Evolutionary conservation across 92 coral and sea anemone genomes (phyloP), one percentile per base, ranked within the genome.

Genomic region (Phymanthus crucifer): DNA sequence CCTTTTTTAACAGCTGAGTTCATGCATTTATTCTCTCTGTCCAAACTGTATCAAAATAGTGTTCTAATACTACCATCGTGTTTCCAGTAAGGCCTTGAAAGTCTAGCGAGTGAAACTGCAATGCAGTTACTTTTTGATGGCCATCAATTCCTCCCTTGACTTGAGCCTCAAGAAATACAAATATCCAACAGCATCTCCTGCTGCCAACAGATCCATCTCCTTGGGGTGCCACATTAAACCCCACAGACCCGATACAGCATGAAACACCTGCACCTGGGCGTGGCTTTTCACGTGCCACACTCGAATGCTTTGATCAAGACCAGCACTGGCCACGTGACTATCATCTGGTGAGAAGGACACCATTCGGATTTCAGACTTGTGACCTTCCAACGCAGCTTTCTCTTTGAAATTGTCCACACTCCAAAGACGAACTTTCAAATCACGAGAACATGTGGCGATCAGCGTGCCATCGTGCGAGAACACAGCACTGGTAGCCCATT

Each of bases 141-240:
- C 68, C 29, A n/a, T 24, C 32, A 8, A 61, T n/a, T 61, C 35
- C 26, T 23, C 2, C 67, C 88, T 80, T 32, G 43, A 32, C 34
- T 83, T 76, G 29, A 87, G 71, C 27, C 72, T 78, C 57, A 87
- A 37, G 82, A 87, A 83, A 74, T 87, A 87, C 75, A 87, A 73
- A 65, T 87, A 83, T 0, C 91, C 91, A 27, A 87, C 87, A 32
- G 91, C 91, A 35, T 87, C 91, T 35, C 91, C 91, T 52, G 91
- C 88, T 0, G 88, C 76, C 31, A 87, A 45, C 38, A 87, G 40
- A 71, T 87, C 85, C 27, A 9, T 35, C 31, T 54, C 14, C 29
- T 29, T 66, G 24, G 91, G 91, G 72, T 87, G 88, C 91, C 91
- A 87, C 29, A 84, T 81, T 31, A 87, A 70, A 16, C 87, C 91